These are phyloP conservation scores for Trematocara zebra DNA, from an alignment of 2,113 vertebrate species.

Conservation along the genomic window DNA sequence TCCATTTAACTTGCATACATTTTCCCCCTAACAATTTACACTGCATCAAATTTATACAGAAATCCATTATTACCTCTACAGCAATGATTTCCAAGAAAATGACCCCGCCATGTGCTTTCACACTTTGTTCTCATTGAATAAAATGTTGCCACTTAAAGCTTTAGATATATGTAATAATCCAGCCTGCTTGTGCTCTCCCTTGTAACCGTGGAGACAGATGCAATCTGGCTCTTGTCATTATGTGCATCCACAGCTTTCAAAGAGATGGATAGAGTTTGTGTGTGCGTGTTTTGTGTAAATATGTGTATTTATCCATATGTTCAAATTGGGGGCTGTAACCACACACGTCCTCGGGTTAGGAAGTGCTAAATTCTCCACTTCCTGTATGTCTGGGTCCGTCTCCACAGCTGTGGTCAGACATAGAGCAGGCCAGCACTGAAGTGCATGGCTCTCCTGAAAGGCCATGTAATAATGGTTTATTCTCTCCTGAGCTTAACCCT, in stretches of 20 bases:
- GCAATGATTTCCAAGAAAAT: neutral
- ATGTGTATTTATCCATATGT: conserved; percentile 8
- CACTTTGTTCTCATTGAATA: neutral
- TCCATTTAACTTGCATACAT: neutral
- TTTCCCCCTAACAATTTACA: neutral
- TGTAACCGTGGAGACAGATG: conserved; percentile 41
- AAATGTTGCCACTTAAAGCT: conserved; percentile 18
- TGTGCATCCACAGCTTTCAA: neutral
- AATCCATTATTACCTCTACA: neutral
- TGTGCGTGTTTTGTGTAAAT: neutral
- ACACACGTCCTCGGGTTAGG: conserved; percentile 23
- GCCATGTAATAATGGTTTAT: conserved; percentile 31
- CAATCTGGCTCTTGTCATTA: conserved; percentile 24
- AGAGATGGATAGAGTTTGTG: neutral
- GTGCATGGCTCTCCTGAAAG: conserved; percentile 15
- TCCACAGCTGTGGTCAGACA: conserved; percentile 50
- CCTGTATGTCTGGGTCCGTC: conserved; percentile 41
- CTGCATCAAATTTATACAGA: neutral
- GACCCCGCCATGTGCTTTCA: neutral
- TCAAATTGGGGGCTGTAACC: neutral
- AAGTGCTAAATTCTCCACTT: conserved; percentile 59
- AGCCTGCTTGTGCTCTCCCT: conserved; percentile 11
- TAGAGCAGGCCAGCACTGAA: conserved; percentile 23
- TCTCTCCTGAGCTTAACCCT: conserved; percentile 12
- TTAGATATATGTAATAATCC: conserved; percentile 36